Base-by-base conservation (phyloP, 2,888 invertebrate genomes). In the Mantis religiosa region DNA sequence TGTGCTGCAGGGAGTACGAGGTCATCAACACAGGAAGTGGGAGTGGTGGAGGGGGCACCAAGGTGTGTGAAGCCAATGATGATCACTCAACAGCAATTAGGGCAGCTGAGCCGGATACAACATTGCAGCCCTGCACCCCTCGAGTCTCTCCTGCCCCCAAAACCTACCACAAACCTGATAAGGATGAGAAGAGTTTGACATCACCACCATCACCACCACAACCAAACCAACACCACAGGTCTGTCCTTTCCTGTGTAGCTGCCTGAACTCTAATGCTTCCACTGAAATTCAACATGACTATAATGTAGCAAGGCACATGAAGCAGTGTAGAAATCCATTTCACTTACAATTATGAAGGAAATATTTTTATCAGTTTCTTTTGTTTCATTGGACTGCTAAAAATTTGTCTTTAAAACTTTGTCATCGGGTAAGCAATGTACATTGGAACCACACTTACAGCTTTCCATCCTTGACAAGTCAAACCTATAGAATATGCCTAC, bases 161-260 rank as follows among this genome's bases (percentile, higher is more conserved):
- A 15, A 71, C 54, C 54, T 71, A 71, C 54, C 54, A 71, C 8
- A 71, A 15, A 71, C 54, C 54, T 71, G 54, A 71, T 71, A 71
- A 71, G 54, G 41, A 81, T 81, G 71, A 28, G 86, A 81, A 86
- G 86, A 81, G 54, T 71, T 71, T 71, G 54, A 71, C 54, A 71
- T 71, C 30, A n/a, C 71, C 30, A n/a, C 71, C 86, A 86, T 9
- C 87, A 25, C 20, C 84, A 84, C 84, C 41, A 84, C 34, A 30
- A 41, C 84, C 84, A 84, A 25, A 30, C 87, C 82, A 82, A 41
- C 81, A 82, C 82, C 87, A 87, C 28, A 87, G 87, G 87, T 87
- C 54, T 71, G 54, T 71, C 54, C 54, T 71, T 71, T 71, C 54
- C 54, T 71, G 25, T 54, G 54, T 71, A 71, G 54, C 15, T 71